Conservation (phyloP, 2,797 vertebrate species). For the Pangasius krempfi region DNA sequence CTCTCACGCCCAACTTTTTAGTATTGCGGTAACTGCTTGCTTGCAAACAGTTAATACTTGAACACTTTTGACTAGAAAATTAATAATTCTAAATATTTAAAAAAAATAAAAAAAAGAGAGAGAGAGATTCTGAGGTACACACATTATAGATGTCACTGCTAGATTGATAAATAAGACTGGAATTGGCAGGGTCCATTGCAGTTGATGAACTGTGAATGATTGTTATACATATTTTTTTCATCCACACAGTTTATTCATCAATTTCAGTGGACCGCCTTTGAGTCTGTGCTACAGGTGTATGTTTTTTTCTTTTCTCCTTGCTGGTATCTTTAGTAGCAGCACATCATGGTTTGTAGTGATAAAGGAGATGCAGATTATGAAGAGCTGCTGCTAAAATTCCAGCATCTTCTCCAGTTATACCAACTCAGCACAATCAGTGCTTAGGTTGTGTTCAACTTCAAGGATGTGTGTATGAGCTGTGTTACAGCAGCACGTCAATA, state of each 20-base stretch:
- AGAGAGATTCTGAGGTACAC: not conserved
- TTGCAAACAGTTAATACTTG: too few relatives aligned
- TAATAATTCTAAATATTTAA: not conserved
- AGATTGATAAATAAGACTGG: not conserved
- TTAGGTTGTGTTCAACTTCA: not conserved
- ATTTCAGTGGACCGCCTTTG: not conserved
- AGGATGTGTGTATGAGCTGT: not conserved
- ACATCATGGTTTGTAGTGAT: slow-evolving; percentile 81
- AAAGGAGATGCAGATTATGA: slow-evolving; percentile 80
- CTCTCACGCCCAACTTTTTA: not conserved
- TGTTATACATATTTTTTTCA: not conserved
- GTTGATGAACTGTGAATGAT: not conserved
- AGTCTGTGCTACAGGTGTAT: not conserved
- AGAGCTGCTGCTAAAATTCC: slow-evolving; percentile 69
- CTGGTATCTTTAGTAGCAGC: slow-evolving; percentile 72
- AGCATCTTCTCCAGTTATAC: slow-evolving; percentile 41
- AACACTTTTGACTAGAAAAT: not conserved
- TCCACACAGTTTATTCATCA: too few relatives aligned
- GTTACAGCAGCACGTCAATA: slow-evolving; percentile 81
- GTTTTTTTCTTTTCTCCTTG: not conserved
- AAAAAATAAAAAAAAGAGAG: too few relatives aligned
- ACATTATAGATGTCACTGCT: not conserved
- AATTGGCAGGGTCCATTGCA: not conserved
- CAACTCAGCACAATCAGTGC: not conserved
- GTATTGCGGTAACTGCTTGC: not conserved